Evolutionary conservation across 2,888 invertebrate species (phyloP).

Genomic region (Mesorhabditis spiculigera): DNA sequence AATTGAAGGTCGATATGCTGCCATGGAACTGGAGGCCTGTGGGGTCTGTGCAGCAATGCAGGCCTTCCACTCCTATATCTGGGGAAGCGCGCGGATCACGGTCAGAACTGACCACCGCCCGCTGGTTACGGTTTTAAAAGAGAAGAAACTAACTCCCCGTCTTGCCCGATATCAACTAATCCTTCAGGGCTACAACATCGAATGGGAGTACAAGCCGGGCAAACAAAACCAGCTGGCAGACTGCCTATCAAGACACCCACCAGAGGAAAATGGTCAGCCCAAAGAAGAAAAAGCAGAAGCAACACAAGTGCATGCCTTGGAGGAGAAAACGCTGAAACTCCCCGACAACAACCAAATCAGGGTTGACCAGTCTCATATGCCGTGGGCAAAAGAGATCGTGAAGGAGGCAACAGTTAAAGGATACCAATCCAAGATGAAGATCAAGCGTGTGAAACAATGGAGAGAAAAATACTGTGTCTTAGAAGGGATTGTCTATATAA

Average conservation of each 20-base stretch:
- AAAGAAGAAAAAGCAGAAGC: too few relatives aligned
- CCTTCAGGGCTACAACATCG: constrained; percentile 12
- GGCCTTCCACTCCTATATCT: constrained; percentile 17
- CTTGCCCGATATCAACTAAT: constrained; percentile 13
- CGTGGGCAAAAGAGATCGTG: too few relatives aligned
- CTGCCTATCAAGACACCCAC: constrained; percentile 10
- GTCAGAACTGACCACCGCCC: constrained; percentile 21
- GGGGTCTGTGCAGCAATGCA: constrained; percentile 15
- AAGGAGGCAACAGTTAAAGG: too few relatives aligned
- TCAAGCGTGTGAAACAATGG: too few relatives aligned
- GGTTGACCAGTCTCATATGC: too few relatives aligned
- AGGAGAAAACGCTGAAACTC: too few relatives aligned
- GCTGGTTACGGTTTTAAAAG: constrained; percentile 12
- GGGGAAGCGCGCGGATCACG: constrained; percentile 10
- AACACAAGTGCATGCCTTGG: too few relatives aligned
- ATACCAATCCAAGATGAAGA: too few relatives aligned
- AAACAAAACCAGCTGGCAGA: constrained; percentile 15
- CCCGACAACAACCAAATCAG: too few relatives aligned
- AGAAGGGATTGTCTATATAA: too few relatives aligned
- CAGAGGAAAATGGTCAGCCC: too few relatives aligned
- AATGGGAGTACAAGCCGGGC: constrained; percentile 18
- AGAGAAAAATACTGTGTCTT: too few relatives aligned
- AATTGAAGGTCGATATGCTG: constrained; percentile 12
- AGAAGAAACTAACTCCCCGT: constrained; percentile 12
- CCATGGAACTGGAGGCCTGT: constrained; percentile 20